These are phyloP conservation scores for Corticium candelabrum DNA, from an alignment of 37 sponge, comb jelly and placozoan genomes.

Conservation along the genomic window DNA sequence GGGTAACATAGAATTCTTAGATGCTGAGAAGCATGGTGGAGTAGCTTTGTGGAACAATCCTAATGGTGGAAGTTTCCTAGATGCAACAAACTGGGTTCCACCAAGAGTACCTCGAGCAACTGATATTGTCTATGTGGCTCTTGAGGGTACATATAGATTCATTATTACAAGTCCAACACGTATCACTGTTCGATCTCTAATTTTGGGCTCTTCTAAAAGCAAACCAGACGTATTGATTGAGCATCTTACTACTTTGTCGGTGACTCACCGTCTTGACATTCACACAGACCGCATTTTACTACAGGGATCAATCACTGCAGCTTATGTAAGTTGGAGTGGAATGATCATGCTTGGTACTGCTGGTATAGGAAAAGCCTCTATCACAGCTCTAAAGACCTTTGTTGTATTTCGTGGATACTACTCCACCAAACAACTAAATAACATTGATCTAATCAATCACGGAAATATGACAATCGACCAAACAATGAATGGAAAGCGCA, in stretches of 20 bases:
- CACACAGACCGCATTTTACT: not conserved
- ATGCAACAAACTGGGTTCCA: constrained; percentile 5
- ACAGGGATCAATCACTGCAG: not conserved
- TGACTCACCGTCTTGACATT: not conserved
- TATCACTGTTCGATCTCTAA: not conserved
- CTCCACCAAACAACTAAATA: not conserved
- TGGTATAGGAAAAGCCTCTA: not conserved
- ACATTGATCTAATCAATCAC: not conserved
- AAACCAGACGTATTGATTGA: not conserved
- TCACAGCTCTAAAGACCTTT: not conserved
- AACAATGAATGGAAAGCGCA: not conserved
- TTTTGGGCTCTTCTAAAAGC: not conserved
- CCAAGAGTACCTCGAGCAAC: not conserved
- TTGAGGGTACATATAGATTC: not conserved
- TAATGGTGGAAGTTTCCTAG: not conserved
- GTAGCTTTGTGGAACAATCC: constrained; percentile 5
- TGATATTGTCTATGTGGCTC: not conserved
- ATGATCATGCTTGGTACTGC: not conserved
- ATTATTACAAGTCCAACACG: not conserved
- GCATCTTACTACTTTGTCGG: not conserved
- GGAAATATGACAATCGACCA: not conserved
- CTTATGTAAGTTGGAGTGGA: not conserved
- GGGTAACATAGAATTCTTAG: not conserved
- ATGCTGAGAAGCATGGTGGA: not conserved
- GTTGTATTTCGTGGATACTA: not conserved